A percentile compares a stretch with the other conserved stretches of the same genome.
Conservation (phyloP, 2,113 vertebrate species). For the Stictonetta naevosa region DNA sequence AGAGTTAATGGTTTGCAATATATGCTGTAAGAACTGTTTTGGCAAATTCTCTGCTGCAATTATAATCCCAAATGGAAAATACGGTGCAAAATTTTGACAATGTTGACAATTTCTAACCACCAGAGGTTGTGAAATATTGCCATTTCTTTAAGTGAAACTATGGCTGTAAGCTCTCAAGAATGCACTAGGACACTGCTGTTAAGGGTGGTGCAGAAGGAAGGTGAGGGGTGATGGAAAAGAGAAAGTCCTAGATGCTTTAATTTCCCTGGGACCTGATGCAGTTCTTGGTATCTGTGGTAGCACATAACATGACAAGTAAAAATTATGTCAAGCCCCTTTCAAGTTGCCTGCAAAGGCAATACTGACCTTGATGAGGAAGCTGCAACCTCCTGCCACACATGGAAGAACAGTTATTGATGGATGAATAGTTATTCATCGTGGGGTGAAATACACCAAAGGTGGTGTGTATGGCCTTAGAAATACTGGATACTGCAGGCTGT, state of each 20-base stretch:
- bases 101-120: background rate
- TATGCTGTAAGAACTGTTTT: background rate
- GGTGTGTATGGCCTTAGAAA: background rate
- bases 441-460: background rate
- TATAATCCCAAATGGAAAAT: background rate
- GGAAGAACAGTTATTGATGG: too few species aligned
- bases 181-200: background rate
- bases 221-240: background rate
- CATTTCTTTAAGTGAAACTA: background rate
- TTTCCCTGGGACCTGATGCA: background rate
- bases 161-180: background rate
- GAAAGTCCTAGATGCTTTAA: background rate
- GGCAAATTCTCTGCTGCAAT: background rate
- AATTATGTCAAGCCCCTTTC: background rate
- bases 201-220: background rate
- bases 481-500: background rate
- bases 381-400: background rate
- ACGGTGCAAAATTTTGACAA: background rate
- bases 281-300: background rate
- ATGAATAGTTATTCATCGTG: background rate
- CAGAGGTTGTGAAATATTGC: background rate
- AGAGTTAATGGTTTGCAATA: background rate
- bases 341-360: background rate
- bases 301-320: background rate
- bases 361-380: background rate